phyloP scores from a whole-genome alignment of 2,113 vertebrate genomes.

The Cebidichthys violaceus region DNA sequence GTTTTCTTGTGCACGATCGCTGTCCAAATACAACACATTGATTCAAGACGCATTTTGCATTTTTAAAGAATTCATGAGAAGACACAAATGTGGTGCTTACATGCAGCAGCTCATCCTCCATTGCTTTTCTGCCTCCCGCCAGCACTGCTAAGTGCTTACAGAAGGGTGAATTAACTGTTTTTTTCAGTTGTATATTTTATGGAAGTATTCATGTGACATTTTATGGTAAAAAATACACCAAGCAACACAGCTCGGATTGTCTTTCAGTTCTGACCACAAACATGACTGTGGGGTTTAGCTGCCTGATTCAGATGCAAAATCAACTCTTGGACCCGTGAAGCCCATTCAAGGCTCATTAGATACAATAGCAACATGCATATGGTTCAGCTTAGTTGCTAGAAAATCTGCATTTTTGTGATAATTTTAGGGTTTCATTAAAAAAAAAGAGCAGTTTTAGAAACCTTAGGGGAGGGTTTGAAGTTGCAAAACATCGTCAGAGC shows the following conservation, averaged over 20 bases:
- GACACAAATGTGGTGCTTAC: slow-evolving; percentile 26
- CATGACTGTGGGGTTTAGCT: neutral
- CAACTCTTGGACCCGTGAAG: neutral
- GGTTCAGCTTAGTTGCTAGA: neutral
- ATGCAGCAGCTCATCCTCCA: neutral
- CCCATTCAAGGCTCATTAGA: neutral
- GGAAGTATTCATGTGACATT: slow-evolving; percentile 22
- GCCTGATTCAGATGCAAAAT: slow-evolving; percentile 13
- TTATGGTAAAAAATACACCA: slow-evolving; percentile 16
- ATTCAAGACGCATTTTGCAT: slow-evolving; percentile 1
- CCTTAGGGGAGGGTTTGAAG: neutral
- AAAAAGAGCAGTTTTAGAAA: slow-evolving; percentile 9
- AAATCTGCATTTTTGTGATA: neutral
- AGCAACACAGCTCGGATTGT: neutral
- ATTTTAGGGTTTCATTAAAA: neutral
- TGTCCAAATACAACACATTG: slow-evolving; percentile 23
- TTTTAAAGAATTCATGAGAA: slow-evolving; percentile 20
- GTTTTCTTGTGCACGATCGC: neutral
- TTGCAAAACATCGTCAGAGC: neutral
- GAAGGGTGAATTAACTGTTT: slow-evolving; percentile 18
- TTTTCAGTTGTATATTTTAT: slow-evolving; percentile 24
- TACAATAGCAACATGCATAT: neutral
- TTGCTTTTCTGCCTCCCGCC: neutral
- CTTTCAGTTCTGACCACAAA: slow-evolving; percentile 6
- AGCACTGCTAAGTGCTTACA: slow-evolving; percentile 21